phyloP scores from a whole-genome alignment of 1,140 invertebrate species.

The Heliconius himera region DNA sequence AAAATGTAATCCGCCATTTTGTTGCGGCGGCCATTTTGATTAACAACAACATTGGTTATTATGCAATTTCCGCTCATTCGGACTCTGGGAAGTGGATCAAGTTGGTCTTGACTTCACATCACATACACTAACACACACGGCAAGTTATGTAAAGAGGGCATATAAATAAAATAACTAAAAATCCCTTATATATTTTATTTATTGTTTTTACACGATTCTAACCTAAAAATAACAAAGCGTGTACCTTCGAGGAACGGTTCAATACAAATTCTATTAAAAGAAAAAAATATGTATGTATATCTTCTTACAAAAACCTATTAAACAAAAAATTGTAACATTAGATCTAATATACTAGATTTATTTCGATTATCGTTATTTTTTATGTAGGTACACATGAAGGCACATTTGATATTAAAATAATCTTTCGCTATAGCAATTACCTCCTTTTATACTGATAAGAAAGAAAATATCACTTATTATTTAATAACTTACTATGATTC shows the following conservation, averaged over 20 bases:
- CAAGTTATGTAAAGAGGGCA: neutral
- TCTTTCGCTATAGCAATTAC: neutral
- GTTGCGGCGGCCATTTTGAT: too few relatives aligned
- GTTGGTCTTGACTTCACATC: too few relatives aligned
- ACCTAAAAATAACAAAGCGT: slow-evolving; percentile 12
- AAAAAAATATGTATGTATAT: neutral
- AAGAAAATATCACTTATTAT: neutral
- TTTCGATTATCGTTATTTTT: neutral
- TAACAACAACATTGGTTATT: too few relatives aligned
- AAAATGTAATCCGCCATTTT: too few relatives aligned
- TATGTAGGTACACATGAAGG: slow-evolving; percentile 3
- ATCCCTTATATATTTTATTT: slow-evolving; percentile 25
- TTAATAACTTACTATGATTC: too few relatives aligned
- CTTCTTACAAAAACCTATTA: neutral
- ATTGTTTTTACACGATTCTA: slow-evolving; percentile 12
- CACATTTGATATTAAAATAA: neutral
- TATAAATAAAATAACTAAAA: slow-evolving; percentile 5
- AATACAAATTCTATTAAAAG: neutral
- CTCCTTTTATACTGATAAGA: neutral
- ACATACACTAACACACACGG: too few relatives aligned
- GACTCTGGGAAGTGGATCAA: too few relatives aligned
- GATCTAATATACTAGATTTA: neutral
- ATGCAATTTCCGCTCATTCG: too few relatives aligned
- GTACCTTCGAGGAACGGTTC: neutral
- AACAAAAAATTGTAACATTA: too few relatives aligned